Evolutionary conservation across 2,888 invertebrate species (phyloP), one percentile per base, ranked within the genome.

Genomic region (Acanthosepion lycidas): DNA sequence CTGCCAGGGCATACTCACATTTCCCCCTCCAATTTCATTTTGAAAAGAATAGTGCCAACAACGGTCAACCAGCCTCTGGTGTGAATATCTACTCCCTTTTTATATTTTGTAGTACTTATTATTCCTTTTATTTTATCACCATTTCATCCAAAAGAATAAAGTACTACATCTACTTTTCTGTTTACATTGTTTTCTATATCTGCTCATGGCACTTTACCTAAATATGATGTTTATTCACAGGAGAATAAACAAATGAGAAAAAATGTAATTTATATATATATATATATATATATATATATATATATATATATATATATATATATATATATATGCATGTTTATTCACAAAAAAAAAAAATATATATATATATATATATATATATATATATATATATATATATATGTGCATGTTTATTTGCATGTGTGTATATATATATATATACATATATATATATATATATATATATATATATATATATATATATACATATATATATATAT

Each of bases 21-120:
- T 33, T 78, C 78, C 78, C 78, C 33, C 78, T 78, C n/a, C 78
- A 78, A 78, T 78, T 78, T 78, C 78, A 78, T 78, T 78, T 78
- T 78, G 78, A 78, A 78, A 78, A 78, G 78, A 78, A 78, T 78
- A 78, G n/a, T 78, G 33, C 78, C 78, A 78, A 78, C 78, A n/a
- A 78, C n/a, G 78, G 78, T 78, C 78, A 78, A 78, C 78, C 78
- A 78, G 78, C 78, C 78, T 78, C 78, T 78, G 78, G 78, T 78
- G 78, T 78, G 78, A 78, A 78, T n/a, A 78, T 78, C 78, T 78
- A n/a, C n/a, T 78, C 78, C 78, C 33, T 33, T 78, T 15, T 33
- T 78, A 0, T n/a, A 23, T n/a, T n/a, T n/a, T n/a, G n/a, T 15
- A 9, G 9, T 78, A 15, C 15, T 78, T n/a, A 5, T 15, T 78